Conservation (phyloP, 2,888 invertebrate species). For the Aspidapion aeneum region DNA sequence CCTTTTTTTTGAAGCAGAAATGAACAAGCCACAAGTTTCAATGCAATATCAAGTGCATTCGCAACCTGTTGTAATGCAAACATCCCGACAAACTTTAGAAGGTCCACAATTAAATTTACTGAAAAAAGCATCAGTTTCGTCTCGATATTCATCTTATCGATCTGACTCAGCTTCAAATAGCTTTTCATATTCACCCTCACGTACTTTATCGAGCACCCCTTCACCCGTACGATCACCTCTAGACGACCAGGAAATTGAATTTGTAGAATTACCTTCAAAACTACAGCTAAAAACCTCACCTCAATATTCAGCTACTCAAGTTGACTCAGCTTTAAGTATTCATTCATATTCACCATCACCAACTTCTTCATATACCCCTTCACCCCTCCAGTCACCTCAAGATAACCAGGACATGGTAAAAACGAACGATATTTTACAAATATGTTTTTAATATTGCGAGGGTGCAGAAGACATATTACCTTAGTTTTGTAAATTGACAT, state of each 20-base stretch:
- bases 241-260: neutral
- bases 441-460: too few relatives aligned
- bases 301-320: too few relatives aligned
- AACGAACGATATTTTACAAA: too few relatives aligned
- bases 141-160: neutral
- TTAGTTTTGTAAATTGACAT: too few relatives aligned
- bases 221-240: neutral
- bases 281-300: too few relatives aligned
- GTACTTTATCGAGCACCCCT: neutral
- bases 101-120: neutral
- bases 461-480: too few relatives aligned
- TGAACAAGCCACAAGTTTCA: neutral
- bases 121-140: neutral
- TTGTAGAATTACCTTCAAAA: too few relatives aligned
- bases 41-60: neutral
- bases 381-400: neutral
- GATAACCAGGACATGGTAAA: neutral
- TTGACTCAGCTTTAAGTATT: neutral
- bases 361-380: neutral
- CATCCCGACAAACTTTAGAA: neutral
- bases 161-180: neutral
- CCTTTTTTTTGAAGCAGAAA: constrained; percentile 12
- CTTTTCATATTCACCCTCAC: neutral
- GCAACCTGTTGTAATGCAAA: neutral
- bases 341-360: neutral